Base-by-base conservation (phyloP, 2,113 vertebrate species). In the Hippocampus zosterae region DNA sequence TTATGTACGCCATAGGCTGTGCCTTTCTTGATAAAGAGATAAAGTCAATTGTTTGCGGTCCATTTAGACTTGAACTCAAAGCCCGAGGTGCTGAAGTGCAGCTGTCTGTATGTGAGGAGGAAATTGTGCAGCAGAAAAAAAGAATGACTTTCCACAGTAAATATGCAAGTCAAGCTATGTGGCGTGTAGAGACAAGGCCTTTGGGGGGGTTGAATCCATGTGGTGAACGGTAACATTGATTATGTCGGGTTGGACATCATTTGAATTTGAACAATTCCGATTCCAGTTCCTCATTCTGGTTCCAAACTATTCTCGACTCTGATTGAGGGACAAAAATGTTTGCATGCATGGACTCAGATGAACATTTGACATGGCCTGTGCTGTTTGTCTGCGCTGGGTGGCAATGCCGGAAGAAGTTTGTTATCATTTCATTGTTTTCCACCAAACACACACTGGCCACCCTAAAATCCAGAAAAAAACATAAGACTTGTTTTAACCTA, bases 141-240 rank as follows among this genome's bases (percentile, higher is more conserved):
- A 21, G 65, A 74, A 64, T 70, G 65, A 67, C n/a, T 50, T 59
- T 75, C 4, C 59, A 68, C 25, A 76, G 55, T 69, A 62, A 73
- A 79, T 68, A 52, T 63, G 70, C 10, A 23, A 6, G 69, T 44
- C 33, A 37, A 69, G 69, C 69, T 82, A 78, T 85, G 79, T 42
- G 72, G 67, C 83, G 60, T 79, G 83, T 79, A 80, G 64, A 83
- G 71, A 68, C 72, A 82, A 65, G 74, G 69, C 50, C 42, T 37
- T 57, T 29, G 33, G 33, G 33, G 33, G 5, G 33, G 33, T 5
- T 5, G 27, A 3, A 65, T 72, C 79, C 57, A 67, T 69, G 56
- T 79, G 46, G 10, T 33, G 61, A 78, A 61, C 46, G 65, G 64
- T 10, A 65, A 65, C 50, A 59, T 66, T 53, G 66, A 75, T 77